These are phyloP conservation scores for Lytechinus pictus DNA, from an alignment of 35 echinoderm and acorn worm species.

Conservation along the genomic window DNA sequence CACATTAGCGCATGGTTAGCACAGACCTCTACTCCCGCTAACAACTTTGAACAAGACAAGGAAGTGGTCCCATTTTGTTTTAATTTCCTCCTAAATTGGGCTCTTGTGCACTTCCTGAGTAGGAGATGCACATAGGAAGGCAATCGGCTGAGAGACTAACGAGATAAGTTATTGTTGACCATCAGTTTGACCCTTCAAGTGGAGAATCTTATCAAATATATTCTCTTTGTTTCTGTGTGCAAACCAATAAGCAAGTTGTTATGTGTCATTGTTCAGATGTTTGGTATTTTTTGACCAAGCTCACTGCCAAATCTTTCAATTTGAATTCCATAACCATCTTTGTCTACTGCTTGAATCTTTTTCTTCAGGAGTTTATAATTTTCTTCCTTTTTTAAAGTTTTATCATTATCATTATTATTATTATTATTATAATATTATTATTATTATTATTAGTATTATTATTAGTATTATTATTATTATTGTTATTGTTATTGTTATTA, in stretches of 20 bases:
- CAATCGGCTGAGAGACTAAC: background rate
- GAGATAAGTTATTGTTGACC: constrained; percentile 10
- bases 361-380: too few species aligned
- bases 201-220: background rate
- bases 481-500: too few species aligned
- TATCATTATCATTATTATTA: too few species aligned
- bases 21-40: background rate
- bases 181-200: background rate
- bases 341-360: too few species aligned
- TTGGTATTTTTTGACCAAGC: too few species aligned
- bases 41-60: background rate
- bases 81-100: constrained; percentile 45
- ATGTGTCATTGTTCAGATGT: too few species aligned
- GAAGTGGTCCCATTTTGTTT: constrained; percentile 37
- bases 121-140: background rate
- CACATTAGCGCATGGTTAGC: background rate
- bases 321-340: too few species aligned
- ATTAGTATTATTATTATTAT: too few species aligned
- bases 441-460: too few species aligned
- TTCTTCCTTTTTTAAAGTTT: too few species aligned
- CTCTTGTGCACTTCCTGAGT: constrained; percentile 19
- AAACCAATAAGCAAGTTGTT: background rate
- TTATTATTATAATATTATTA: too few species aligned
- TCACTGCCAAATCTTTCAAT: too few species aligned
- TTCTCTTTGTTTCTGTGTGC: background rate